phyloP scores from a whole-genome alignment of 2,888 invertebrate species.

The Leucania comma region DNA sequence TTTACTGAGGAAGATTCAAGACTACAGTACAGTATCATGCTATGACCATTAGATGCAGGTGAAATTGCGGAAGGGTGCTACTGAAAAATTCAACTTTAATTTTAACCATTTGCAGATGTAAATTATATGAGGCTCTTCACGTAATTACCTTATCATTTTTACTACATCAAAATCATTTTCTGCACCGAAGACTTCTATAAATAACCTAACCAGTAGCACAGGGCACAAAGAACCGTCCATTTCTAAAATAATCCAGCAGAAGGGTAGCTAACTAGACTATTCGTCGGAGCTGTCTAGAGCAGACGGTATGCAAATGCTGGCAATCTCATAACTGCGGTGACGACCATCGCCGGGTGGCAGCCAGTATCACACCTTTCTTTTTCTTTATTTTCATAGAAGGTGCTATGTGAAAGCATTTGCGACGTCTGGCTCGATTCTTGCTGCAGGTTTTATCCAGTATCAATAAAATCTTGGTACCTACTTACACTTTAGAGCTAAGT shows the following conservation, averaged over 20 bases:
- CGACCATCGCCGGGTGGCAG: conserved; percentile 35
- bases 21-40: too few species aligned
- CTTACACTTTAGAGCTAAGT: too few species aligned
- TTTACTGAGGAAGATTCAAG: too few species aligned
- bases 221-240: conserved; percentile 24
- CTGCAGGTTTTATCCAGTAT: not conserved
- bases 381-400: conserved; percentile 33
- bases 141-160: not conserved
- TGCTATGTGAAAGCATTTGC: conserved; percentile 5
- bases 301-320: conserved; percentile 61
- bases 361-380: conserved; percentile 35
- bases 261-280: conserved; percentile 49
- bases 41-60: too few species aligned
- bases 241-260: conserved; percentile 47
- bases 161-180: not conserved
- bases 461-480: not conserved
- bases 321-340: conserved; percentile 68
- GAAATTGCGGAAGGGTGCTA: too few species aligned
- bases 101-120: not conserved
- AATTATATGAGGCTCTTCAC: not conserved
- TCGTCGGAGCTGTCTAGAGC: conserved; percentile 47
- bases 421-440: not conserved
- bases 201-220: conserved; percentile 17
- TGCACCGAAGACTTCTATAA: not conserved
- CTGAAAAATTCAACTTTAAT: too few species aligned